phyloP scores from a whole-genome alignment of 2,113 vertebrate species.

The Taxidea taxus region DNA sequence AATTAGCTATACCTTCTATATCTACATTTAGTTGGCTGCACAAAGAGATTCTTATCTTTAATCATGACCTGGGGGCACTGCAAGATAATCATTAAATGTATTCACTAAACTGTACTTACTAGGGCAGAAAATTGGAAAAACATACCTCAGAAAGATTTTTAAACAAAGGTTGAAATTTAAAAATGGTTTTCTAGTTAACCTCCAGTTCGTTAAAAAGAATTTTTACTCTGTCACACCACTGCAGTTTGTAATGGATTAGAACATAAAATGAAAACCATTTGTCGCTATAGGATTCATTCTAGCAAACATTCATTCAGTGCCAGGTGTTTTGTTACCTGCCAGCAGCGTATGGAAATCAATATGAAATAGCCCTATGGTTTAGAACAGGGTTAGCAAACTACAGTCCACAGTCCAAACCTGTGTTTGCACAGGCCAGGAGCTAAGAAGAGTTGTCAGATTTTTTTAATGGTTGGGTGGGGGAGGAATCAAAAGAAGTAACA shows the following conservation, averaged over 20 bases:
- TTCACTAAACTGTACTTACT: constrained; percentile 61
- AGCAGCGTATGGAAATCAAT: neutral
- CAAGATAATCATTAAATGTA: constrained; percentile 65
- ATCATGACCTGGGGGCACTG: constrained; percentile 42
- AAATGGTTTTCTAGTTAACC: constrained; percentile 51
- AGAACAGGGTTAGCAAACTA: neutral
- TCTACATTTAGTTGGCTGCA: constrained; percentile 6
- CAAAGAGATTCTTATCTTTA: constrained; percentile 56
- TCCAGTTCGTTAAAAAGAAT: constrained; percentile 6
- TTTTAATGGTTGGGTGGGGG: neutral
- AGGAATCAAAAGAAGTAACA: neutral
- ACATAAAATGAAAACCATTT: neutral
- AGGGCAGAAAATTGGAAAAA: constrained; percentile 65
- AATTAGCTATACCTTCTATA: constrained; percentile 15
- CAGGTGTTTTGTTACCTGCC: neutral
- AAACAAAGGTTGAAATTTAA: constrained; percentile 24
- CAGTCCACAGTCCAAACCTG: neutral
- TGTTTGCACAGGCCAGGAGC: neutral
- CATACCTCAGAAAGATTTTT: constrained; percentile 43
- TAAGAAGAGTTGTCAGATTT: constrained; percentile 20
- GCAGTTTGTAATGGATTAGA: constrained; percentile 16
- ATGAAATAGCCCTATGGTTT: neutral
- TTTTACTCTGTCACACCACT: neutral
- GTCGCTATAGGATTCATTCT: neutral
- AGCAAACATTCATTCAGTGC: neutral